Percentiles rank a stretch among this genome's conserved stretches.
Evolutionary conservation across 1,140 invertebrate species (phyloP).

Genomic region (Drosophila novamexicana): DNA sequence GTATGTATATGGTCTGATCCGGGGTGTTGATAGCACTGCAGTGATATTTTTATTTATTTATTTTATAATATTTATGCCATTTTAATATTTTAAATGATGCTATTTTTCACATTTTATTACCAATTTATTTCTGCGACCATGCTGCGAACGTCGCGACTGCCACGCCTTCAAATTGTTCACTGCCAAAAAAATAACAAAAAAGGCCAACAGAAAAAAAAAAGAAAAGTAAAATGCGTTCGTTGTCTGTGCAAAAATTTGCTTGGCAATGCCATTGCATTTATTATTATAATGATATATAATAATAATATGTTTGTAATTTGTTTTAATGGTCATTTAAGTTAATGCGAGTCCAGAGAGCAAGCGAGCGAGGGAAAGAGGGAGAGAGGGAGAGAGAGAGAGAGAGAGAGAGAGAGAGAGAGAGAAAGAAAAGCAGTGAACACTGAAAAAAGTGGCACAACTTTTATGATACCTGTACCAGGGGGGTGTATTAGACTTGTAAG

Average conservation of each 20-base stretch:
- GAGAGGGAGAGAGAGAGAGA: neutral
- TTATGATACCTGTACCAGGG: neutral
- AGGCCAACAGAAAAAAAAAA: neutral
- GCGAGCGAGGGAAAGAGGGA: neutral
- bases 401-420: neutral
- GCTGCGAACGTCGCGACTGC: conserved; percentile 37
- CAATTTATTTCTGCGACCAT: conserved; percentile 65
- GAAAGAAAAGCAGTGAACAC: neutral
- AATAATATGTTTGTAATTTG: conserved; percentile 67
- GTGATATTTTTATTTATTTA: conserved; percentile 79
- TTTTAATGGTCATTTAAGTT: conserved; percentile 66
- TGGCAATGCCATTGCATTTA: conserved; percentile 53
- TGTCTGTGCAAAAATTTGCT: conserved; percentile 31
- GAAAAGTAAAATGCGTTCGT: conserved; percentile 15
- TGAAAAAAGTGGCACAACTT: conserved; percentile 7
- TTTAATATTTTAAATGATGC: conserved; percentile 77
- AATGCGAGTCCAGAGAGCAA: conserved; percentile 27
- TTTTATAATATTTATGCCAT: conserved; percentile 76
- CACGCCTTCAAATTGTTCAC: conserved; percentile 26
- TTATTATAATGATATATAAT: conserved; percentile 54
- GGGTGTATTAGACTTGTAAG: neutral
- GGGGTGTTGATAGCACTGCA: conserved; percentile 53
- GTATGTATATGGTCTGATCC: neutral
- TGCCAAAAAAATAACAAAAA: neutral
- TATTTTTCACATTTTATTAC: conserved; percentile 82